Percentiles rank a stretch among this genome's conserved stretches.
Evolutionary conservation across 2,797 vertebrate species (phyloP).

Genomic region (Cryptoprocta ferox): DNA sequence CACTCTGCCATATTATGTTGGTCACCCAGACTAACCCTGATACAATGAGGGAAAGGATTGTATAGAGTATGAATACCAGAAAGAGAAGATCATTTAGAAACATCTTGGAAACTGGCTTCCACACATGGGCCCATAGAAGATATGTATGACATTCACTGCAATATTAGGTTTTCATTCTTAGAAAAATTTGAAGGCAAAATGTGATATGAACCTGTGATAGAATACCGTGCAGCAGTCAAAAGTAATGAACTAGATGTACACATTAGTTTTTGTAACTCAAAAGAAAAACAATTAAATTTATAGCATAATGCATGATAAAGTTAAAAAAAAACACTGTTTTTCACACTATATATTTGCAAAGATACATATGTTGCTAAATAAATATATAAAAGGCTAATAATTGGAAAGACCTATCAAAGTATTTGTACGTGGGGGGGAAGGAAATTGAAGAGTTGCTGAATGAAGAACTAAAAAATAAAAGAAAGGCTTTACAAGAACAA

Average conservation of each 20-base stretch:
- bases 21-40: background rate
- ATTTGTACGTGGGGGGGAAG: background rate
- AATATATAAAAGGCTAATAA: background rate
- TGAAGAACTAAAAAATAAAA: background rate
- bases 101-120: background rate
- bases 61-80: background rate
- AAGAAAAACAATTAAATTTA: conserved; percentile 12
- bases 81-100: background rate
- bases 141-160: background rate
- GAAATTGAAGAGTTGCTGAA: background rate
- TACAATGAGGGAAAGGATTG: background rate
- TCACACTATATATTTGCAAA: background rate
- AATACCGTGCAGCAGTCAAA: background rate
- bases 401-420: background rate
- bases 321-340: background rate
- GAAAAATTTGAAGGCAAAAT: conserved; percentile 22
- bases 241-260: background rate
- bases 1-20: background rate
- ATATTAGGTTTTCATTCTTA: background rate
- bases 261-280: background rate
- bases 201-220: background rate
- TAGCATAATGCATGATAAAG: background rate
- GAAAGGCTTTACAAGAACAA: background rate
- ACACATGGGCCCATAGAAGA: background rate
- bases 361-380: background rate